Evolutionary conservation across 2,797 vertebrate genomes (phyloP).

Genomic region (Kryptolebias ocellatus): DNA sequence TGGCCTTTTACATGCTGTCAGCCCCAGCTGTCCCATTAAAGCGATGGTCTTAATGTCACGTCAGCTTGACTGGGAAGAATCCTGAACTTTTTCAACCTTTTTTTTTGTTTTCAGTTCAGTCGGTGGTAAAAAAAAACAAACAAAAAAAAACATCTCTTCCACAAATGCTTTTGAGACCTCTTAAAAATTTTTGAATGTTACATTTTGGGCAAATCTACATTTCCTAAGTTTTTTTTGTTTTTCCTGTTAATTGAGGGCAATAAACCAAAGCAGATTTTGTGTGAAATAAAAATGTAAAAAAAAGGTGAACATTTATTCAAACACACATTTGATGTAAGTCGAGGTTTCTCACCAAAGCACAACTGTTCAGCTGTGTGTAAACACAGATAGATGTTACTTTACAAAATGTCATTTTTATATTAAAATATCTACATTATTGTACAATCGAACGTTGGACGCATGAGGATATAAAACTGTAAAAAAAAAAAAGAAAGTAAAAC

Average conservation of each 20-base stretch:
- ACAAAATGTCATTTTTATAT: neutral
- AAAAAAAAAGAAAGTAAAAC: neutral
- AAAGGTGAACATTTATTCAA: neutral
- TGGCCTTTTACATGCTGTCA: conserved; percentile 81
- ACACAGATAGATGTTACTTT: neutral
- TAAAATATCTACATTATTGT: too few species aligned
- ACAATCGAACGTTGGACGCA: too few species aligned
- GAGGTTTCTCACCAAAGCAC: too few species aligned
- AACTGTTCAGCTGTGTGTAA: neutral
- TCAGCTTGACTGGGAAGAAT: conserved; percentile 28
- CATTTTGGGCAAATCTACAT: neutral
- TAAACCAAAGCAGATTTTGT: too few species aligned
- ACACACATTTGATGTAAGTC: neutral
- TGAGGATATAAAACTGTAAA: too few species aligned
- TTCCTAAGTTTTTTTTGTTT: neutral
- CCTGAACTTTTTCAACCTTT: neutral
- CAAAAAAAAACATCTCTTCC: neutral
- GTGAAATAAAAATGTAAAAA: neutral
- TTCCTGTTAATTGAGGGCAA: neutral
- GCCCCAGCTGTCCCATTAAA: conserved; percentile 76
- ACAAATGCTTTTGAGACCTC: too few species aligned
- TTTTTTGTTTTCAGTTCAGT: conserved; percentile 8
- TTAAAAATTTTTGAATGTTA: neutral
- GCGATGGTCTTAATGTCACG: conserved; percentile 69
- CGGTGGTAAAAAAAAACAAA: neutral